Evolutionary conservation across 2,113 vertebrate genomes (phyloP).

Genomic region (Salvelinus sp.): DNA sequence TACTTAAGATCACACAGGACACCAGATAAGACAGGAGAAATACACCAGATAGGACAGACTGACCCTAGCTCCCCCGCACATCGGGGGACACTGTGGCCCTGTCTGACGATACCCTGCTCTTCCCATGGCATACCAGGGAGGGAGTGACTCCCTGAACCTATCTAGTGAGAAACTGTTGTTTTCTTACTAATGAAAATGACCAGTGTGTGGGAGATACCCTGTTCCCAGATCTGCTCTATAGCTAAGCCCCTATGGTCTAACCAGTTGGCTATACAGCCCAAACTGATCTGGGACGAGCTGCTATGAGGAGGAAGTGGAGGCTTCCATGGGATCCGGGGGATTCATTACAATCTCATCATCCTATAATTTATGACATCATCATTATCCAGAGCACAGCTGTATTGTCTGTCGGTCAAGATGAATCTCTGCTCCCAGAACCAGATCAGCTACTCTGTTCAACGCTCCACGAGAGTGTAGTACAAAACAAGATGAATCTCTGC

Average conservation of each 20-base stretch:
- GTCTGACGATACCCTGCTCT: too few relatives aligned
- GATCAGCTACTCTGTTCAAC: neutral
- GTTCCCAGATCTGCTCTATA: too few relatives aligned
- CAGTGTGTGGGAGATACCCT: too few relatives aligned
- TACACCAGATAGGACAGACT: too few relatives aligned
- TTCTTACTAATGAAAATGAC: too few relatives aligned
- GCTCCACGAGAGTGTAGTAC: neutral
- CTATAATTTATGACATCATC: conserved; percentile 39
- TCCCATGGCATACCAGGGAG: too few relatives aligned
- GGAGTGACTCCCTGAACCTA: too few relatives aligned
- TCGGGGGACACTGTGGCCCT: too few relatives aligned
- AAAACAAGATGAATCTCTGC: neutral
- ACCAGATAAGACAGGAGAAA: neutral
- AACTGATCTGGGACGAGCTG: conserved; percentile 25
- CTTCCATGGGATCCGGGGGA: conserved; percentile 49
- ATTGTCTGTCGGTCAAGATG: conserved; percentile 28
- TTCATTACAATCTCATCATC: conserved; percentile 37
- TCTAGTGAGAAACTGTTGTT: too few relatives aligned
- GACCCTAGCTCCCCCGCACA: too few relatives aligned
- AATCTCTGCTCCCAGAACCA: neutral
- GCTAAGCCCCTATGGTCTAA: too few relatives aligned
- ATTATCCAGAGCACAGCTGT: conserved; percentile 54
- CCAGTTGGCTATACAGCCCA: too few relatives aligned
- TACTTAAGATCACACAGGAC: neutral
- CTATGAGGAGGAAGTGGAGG: conserved; percentile 15